A percentile compares a stretch with the other conserved stretches of the same genome.
Evolutionary conservation across 2,113 vertebrate genomes (phyloP).

Genomic region (Candoia aspera): DNA sequence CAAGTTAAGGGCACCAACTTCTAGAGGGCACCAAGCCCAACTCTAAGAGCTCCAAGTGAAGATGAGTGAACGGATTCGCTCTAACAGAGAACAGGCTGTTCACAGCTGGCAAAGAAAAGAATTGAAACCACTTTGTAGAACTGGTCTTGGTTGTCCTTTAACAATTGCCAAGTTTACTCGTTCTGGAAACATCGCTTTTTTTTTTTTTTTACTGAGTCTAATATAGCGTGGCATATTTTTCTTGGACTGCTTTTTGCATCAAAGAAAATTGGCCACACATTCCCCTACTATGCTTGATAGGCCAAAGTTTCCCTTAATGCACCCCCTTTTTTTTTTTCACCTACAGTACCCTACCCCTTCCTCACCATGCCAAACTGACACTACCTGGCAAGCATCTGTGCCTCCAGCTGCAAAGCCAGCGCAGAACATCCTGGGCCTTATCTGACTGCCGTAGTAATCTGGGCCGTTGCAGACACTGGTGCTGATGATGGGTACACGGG

Average conservation of each 20-base stretch:
- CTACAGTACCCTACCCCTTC: neutral
- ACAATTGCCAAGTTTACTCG: neutral
- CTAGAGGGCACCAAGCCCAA: no score
- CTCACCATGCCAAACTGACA: neutral
- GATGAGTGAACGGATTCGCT: neutral
- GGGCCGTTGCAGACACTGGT: conserved; percentile 82
- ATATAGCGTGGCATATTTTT: no score
- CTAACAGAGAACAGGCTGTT: neutral
- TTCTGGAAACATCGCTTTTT: no score
- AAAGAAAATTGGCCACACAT: neutral
- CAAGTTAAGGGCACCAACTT: no score
- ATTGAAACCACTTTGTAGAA: neutral
- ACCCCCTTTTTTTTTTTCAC: no score
- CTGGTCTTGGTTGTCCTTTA: neutral
- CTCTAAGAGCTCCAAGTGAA: neutral
- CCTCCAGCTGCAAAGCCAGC: conserved; percentile 88
- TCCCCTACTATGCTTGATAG: neutral
- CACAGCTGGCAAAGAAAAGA: neutral
- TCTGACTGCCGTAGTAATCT: conserved; percentile 88
- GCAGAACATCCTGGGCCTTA: conserved; percentile 92
- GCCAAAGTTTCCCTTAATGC: no score
- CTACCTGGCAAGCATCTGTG: conserved; percentile 89
- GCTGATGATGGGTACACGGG: conserved; percentile 85
- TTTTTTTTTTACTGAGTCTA: no score
- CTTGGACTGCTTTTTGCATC: no score